Evolutionary conservation across 2,797 vertebrate species (phyloP).

Genomic region (Psittacula echo): DNA sequence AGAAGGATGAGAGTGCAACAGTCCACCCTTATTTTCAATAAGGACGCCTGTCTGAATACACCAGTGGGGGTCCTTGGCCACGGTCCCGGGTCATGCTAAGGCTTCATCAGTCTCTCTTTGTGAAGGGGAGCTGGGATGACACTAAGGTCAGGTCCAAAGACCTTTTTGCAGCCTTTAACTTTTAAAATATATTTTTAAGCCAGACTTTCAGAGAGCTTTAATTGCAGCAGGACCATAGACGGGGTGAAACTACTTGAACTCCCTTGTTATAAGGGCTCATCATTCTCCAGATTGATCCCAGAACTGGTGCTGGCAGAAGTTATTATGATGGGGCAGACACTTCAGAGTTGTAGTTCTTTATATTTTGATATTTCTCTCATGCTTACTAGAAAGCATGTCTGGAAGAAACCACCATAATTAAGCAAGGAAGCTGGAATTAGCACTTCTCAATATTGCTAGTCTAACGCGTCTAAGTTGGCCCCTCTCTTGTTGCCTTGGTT

Average conservation of each 20-base stretch:
- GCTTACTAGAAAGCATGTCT: neutral
- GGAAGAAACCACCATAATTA: neutral
- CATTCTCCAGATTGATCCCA: accelerated
- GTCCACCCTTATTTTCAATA: neutral
- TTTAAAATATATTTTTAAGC: neutral
- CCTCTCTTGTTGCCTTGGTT: neutral
- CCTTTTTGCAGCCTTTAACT: neutral
- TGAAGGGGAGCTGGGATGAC: neutral
- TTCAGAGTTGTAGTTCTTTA: neutral
- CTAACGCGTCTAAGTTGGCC: neutral
- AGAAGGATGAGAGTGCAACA: neutral
- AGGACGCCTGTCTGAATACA: neutral
- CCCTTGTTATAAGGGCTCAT: neutral
- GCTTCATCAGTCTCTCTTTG: neutral
- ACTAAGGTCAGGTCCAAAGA: accelerated
- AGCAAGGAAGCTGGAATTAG: neutral
- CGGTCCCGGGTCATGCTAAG: neutral
- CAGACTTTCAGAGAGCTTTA: neutral
- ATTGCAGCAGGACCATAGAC: neutral
- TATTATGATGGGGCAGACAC: neutral
- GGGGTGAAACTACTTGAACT: neutral
- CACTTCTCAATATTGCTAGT: neutral
- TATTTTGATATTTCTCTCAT: neutral
- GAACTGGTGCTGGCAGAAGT: neutral
- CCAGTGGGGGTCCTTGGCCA: accelerated